A percentile compares a stretch with the other conserved stretches of the same genome.
Evolutionary conservation across 2,113 vertebrate genomes (phyloP).

Genomic region (Notarius quadriscutis): DNA sequence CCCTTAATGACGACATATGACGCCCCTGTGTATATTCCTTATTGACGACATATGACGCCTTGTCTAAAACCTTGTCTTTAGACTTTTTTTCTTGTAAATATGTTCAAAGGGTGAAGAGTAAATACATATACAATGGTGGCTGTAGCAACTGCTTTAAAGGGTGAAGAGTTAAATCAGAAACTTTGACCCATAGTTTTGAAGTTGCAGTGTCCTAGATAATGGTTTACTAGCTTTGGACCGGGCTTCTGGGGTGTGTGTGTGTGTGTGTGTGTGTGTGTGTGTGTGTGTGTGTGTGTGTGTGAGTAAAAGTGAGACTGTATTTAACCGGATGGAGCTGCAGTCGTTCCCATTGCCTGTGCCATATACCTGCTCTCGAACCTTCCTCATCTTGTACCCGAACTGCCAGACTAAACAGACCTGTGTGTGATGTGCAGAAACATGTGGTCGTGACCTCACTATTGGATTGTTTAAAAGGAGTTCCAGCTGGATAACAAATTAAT

Average conservation of each 20-base stretch:
- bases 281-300: slow-evolving; percentile 33
- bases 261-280: no score
- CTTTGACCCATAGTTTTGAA: not conserved
- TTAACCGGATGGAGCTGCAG: slow-evolving; percentile 14
- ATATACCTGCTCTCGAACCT: slow-evolving; percentile 66
- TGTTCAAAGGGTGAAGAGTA: no score
- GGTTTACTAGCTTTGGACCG: slow-evolving; percentile 55
- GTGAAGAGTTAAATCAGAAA: not conserved
- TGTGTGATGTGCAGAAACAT: slow-evolving; percentile 7
- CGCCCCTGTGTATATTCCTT: no score
- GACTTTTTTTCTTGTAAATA: no score
- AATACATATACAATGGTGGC: no score
- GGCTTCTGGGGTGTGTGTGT: slow-evolving; percentile 34
- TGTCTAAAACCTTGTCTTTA: no score
- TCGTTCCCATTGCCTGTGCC: slow-evolving; percentile 63
- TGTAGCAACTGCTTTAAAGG: no score
- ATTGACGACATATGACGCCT: no score
- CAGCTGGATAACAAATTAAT: not conserved
- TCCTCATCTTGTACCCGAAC: slow-evolving; percentile 32
- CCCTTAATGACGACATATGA: no score
- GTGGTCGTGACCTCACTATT: not conserved
- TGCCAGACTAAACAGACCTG: slow-evolving; percentile 26
- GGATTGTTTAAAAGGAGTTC: not conserved
- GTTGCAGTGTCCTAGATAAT: not conserved
- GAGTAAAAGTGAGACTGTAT: slow-evolving; percentile 55